Percentiles rank a stretch among this genome's conserved stretches.
Evolutionary conservation across 2,797 vertebrate species (phyloP).

Genomic region (Garrulus glandarius): DNA sequence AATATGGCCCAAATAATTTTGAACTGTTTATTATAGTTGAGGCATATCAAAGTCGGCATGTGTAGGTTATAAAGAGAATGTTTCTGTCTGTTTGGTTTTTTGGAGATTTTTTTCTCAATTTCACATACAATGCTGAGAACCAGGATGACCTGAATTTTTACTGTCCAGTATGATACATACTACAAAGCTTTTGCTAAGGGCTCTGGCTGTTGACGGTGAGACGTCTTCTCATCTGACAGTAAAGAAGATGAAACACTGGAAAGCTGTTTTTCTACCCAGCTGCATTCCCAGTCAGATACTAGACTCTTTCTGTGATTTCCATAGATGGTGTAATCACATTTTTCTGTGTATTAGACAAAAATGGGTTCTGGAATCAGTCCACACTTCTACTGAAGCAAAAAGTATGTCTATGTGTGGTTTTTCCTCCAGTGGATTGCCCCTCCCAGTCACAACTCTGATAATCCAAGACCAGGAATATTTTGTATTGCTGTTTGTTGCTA

Average conservation of each 20-base stretch:
- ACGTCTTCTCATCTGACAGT: background rate
- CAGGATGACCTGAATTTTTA: background rate
- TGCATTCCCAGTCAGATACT: background rate
- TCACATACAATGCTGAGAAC: background rate
- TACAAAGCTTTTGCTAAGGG: background rate
- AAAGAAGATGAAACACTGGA: background rate
- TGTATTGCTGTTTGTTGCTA: background rate
- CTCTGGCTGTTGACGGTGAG: background rate
- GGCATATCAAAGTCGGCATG: background rate
- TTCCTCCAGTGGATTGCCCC: background rate
- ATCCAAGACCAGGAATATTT: background rate
- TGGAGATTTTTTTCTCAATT: background rate
- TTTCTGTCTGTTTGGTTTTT: background rate
- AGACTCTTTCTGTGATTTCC: background rate
- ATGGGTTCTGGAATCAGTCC: background rate
- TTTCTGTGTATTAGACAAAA: background rate
- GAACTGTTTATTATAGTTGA: background rate
- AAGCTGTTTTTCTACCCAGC: background rate
- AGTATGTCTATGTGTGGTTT: background rate
- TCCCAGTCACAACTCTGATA: background rate
- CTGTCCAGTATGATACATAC: fast-evolving
- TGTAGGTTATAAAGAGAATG: background rate
- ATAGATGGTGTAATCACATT: background rate
- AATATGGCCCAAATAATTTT: background rate
- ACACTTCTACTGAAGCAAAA: fast-evolving